These are phyloP conservation scores for Halcyon chelicuti DNA, from an alignment of 2,797 vertebrate genomes.

Conservation along the genomic window DNA sequence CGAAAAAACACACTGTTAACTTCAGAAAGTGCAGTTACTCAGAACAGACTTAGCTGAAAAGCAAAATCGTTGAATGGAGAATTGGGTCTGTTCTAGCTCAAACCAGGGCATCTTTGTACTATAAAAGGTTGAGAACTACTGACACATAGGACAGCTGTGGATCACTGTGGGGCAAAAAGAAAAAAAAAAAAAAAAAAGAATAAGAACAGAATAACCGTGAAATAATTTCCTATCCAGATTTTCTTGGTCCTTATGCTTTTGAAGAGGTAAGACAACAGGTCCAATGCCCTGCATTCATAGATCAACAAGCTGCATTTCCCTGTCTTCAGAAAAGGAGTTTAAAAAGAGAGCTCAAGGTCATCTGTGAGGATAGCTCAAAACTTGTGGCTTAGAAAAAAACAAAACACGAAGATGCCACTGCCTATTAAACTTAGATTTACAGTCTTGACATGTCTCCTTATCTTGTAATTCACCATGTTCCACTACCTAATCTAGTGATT, in stretches of 20 bases:
- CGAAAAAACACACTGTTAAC: background rate
- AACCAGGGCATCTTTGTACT: background rate
- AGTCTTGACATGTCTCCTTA: background rate
- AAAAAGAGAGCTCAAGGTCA: background rate
- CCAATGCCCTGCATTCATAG: background rate
- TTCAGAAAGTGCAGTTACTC: background rate
- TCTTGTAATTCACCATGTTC: background rate
- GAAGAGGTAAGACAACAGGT: background rate
- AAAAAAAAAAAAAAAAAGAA: background rate
- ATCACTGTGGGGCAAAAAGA: background rate
- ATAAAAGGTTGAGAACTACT: background rate
- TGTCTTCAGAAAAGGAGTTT: background rate
- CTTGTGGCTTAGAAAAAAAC: background rate
- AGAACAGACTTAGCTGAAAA: background rate
- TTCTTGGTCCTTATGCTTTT: background rate
- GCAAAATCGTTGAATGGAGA: background rate
- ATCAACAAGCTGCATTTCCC: background rate
- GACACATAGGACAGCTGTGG: background rate
- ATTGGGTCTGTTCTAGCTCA: background rate
- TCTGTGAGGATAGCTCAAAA: background rate
- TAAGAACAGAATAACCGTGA: background rate
- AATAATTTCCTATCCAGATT: background rate
- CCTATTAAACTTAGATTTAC: background rate
- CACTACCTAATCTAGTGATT: background rate
- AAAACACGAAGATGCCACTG: background rate